phyloP scores from a whole-genome alignment of 2,888 invertebrate genomes.

The Micropterix aruncella region DNA sequence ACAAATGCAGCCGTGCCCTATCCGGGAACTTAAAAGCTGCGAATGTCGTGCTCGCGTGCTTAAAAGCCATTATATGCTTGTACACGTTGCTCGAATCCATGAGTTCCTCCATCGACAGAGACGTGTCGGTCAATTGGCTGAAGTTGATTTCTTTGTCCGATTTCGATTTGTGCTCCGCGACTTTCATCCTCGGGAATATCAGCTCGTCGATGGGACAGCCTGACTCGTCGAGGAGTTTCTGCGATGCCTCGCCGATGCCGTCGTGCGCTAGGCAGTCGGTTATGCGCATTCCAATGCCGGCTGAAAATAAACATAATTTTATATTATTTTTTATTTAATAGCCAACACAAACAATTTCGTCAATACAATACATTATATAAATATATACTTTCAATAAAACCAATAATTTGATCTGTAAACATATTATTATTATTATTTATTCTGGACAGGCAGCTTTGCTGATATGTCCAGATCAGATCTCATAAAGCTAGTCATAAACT shows the following conservation, averaged over 20 bases:
- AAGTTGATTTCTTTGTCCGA: constrained; percentile 25
- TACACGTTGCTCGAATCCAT: constrained; percentile 26
- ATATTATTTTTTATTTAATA: constrained; percentile 1
- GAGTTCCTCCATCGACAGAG: constrained; percentile 23
- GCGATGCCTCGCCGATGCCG: constrained; percentile 60
- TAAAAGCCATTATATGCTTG: constrained; percentile 35
- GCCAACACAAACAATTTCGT: too few species aligned
- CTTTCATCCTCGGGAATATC: constrained; percentile 39
- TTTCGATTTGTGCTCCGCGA: constrained; percentile 27
- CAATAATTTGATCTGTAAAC: not conserved
- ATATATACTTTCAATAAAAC: not conserved
- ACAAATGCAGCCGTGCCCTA: constrained; percentile 58
- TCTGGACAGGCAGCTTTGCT: too few species aligned
- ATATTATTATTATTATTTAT: too few species aligned
- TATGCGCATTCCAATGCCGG: constrained; percentile 57
- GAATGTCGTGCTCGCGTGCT: constrained; percentile 47
- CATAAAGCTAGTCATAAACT: too few species aligned
- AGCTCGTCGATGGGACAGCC: constrained; percentile 63
- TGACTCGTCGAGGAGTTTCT: constrained; percentile 55
- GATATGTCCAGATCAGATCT: too few species aligned
- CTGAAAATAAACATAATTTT: too few species aligned
- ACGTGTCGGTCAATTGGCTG: constrained; percentile 23
- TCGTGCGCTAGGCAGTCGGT: constrained; percentile 69
- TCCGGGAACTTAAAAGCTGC: constrained; percentile 76
- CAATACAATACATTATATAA: not conserved